Base-by-base conservation (phyloP, 2,888 invertebrate genomes). In the Heliconius aoede region DNA sequence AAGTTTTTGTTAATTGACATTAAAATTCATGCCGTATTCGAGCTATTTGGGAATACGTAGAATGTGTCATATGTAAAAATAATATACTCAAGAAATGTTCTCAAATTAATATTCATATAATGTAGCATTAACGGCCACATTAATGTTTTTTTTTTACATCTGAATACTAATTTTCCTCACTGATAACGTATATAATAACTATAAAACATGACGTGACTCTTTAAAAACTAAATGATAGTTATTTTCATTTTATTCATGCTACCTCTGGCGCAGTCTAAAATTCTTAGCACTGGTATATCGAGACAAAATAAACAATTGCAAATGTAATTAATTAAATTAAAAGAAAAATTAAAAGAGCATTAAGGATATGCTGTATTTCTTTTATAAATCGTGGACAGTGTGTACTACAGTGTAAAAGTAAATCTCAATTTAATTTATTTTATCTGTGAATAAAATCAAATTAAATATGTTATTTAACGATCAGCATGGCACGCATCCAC, bases 51-150 rank as follows among this genome's bases (percentile, higher is more conserved):
- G 30, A 21, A n/a, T 55, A 51, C 30, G 55, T 55, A 55, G n/a
- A 69, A 32, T 55, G 13, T 58, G 71, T 60, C n/a, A 32, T 26
- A 32, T 36, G 60, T 72, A 21, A 60, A 72, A 60, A 28, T 72
- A 40, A 60, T 72, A 58, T 76, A 74, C 51, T 46, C 24, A 13
- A 74, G 36, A 64, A 65, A 51, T 8, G 73, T 61, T 75, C 77
- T 65, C 21, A 65, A 73, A 77, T 77, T 65, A 77, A 77, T 77
- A 77, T 77, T 77, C 75, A 76, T 75, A 60, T 40, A 75, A 75
- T 65, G 74, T 73, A 72, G 64, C 40, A 55, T 67, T 77, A 74
- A 77, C 73, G 75, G 40, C 73, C 75, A 69, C 61, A 73, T 71
- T 73, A 71, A 65, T 58, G 28, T 77, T 79, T 65, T 60, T 75